Evolutionary conservation across 2,113 vertebrate genomes (phyloP), one percentile per base, ranked within the genome.

Genomic region (Oryzias javanicus): DNA sequence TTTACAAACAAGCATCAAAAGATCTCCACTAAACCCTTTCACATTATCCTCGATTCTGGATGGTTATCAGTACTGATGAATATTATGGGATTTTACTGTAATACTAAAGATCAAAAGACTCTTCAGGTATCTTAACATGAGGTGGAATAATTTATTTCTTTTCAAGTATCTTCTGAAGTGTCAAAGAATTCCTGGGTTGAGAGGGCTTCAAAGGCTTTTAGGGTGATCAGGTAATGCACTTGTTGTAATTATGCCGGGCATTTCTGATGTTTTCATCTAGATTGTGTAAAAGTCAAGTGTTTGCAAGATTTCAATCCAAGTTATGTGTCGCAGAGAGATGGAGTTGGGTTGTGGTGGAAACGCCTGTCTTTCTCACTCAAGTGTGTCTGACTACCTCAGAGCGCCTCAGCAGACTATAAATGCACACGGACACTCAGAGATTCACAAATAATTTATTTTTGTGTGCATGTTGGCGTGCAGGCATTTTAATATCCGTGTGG

Each of bases 301-400:
- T 78, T 22, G 42, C 47, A 41, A 59, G 84, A 66, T 55, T 42
- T 68, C 50, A 64, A 44, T 55, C 67, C 55, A 46, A 18, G 42
- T 55, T 69, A 44, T 49, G 35, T 65, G 69, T 73, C 69, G 81
- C 61, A 60, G 74, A 83, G 72, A 60, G 62, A 81, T 35, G 35
- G 35, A 35, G 35, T 8, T 35, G 63, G 57, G 56, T 44, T 82
- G 47, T 72, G 78, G 60, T 17, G 42, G 65, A 75, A 80, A 67
- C 40, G 63, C 53, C 60, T 53, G 40, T 72, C 57, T 16, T 14
- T 67, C 74, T 80, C 64, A 67, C 65, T 76, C 17, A 6, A 64
- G 61, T 76, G 74, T 72, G 72, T 84, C 71, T 78, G 72, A 79
- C 68, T 71, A 77, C 76, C 50, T 81, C 80, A 80, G 52, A 83